These are phyloP conservation scores for Zoanthus sansibaricus DNA, from an alignment of 92 coral and sea anemone species.

Conservation along the genomic window DNA sequence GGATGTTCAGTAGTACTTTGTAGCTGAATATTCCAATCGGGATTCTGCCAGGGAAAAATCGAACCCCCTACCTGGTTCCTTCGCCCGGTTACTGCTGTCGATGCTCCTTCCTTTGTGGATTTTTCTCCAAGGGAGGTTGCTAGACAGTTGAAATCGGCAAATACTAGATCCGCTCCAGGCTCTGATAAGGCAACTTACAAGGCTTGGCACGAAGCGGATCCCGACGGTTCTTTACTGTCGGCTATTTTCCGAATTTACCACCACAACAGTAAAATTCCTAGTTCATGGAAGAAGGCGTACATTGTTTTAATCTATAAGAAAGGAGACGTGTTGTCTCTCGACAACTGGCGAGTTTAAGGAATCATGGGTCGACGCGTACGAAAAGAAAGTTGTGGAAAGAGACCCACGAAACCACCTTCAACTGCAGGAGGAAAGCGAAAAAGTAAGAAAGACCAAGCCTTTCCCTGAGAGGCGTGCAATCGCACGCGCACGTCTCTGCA, in stretches of 20 bases:
- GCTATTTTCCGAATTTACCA: neutral
- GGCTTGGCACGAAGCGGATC: too few relatives aligned
- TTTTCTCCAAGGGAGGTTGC: neutral
- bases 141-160: neutral
- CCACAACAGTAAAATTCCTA: neutral
- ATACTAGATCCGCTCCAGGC: neutral
- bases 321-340: neutral
- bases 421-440: too few relatives aligned
- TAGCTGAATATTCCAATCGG: neutral
- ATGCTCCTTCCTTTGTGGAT: neutral
- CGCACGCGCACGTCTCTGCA: too few relatives aligned
- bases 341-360: conserved; percentile 11
- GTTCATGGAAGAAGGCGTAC: conserved; percentile 31
- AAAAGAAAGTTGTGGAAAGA: too few relatives aligned
- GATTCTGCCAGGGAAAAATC: neutral
- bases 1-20: neutral
- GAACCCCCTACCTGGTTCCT: neutral
- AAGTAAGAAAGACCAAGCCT: too few relatives aligned
- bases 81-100: neutral
- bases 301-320: conserved; percentile 36
- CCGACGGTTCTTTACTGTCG: too few relatives aligned
- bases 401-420: too few relatives aligned
- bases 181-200: neutral
- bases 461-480: too few relatives aligned
- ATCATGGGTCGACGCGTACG: too few relatives aligned